Evolutionary conservation across 2,888 invertebrate species (phyloP).

Genomic region (Anticlea derivata): DNA sequence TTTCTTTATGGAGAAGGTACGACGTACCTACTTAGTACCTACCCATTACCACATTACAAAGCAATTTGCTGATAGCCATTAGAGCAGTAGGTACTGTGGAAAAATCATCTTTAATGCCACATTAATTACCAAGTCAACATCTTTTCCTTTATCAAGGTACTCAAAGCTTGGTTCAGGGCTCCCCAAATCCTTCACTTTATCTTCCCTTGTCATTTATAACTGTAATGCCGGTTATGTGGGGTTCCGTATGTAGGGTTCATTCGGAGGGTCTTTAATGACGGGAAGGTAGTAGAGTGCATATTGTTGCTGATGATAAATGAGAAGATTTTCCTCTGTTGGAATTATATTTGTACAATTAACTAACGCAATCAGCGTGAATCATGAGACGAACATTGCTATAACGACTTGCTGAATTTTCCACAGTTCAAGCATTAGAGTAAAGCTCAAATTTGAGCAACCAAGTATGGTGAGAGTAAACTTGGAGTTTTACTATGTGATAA

Average conservation of each 20-base stretch:
- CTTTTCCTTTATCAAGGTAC: conserved; percentile 24
- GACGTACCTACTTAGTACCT: too few species aligned
- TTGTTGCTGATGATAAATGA: conserved; percentile 38
- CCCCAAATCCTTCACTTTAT: conserved; percentile 56
- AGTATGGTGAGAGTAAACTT: too few species aligned
- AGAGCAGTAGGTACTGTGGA: not conserved
- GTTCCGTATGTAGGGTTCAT: conserved; percentile 35
- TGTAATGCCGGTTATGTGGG: conserved; percentile 52
- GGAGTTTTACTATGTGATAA: too few species aligned
- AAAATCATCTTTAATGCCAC: conserved; percentile 16
- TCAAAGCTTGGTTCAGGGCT: conserved; percentile 15
- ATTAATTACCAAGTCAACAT: conserved; percentile 22
- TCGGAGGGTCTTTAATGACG: conserved; percentile 31
- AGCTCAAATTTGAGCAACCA: too few species aligned
- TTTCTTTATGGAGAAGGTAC: too few species aligned
- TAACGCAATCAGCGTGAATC: not conserved
- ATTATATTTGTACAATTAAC: conserved; percentile 19
- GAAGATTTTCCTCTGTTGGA: conserved; percentile 23
- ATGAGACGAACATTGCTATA: too few species aligned
- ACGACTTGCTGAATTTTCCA: too few species aligned
- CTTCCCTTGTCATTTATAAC: conserved; percentile 66
- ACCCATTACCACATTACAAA: too few species aligned
- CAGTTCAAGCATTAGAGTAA: too few species aligned
- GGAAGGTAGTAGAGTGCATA: conserved; percentile 34
- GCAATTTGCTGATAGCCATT: conserved; percentile 3